These are phyloP conservation scores for Drosophila colorata DNA, from an alignment of 2,888 invertebrate species.

Conservation along the genomic window DNA sequence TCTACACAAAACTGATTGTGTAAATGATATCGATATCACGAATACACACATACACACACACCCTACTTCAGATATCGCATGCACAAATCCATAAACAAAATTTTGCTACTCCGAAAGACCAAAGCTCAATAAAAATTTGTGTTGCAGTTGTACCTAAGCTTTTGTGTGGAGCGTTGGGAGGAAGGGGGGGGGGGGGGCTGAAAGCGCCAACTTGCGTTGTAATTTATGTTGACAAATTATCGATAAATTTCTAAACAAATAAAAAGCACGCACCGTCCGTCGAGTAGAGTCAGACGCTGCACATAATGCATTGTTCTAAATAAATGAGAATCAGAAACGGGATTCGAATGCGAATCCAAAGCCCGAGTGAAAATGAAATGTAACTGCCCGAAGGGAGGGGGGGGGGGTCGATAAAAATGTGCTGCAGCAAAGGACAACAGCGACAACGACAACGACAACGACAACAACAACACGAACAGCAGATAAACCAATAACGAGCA, in stretches of 20 bases:
- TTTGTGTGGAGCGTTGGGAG: slow-evolving; percentile 4
- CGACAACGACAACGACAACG: slow-evolving; percentile 15
- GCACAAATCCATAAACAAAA: neutral
- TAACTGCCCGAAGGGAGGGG: slow-evolving; percentile 28
- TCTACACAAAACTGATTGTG: no score
- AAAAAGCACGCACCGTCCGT: slow-evolving; percentile 28
- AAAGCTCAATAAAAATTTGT: slow-evolving; percentile 17
- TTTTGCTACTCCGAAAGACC: neutral
- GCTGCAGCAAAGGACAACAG: slow-evolving; percentile 35
- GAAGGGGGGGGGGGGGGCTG: neutral
- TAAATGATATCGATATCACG: slow-evolving; percentile 17
- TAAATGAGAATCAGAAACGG: slow-evolving; percentile 40
- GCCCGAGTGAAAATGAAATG: slow-evolving; percentile 52
- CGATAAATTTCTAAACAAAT: slow-evolving; percentile 64
- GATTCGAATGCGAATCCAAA: slow-evolving; percentile 26
- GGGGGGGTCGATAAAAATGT: slow-evolving; percentile 41
- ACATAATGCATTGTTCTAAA: slow-evolving; percentile 55
- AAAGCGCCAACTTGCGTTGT: slow-evolving; percentile 16
- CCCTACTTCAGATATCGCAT: neutral
- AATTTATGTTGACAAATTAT: slow-evolving; percentile 67
- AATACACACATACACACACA: neutral
- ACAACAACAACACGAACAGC: slow-evolving; percentile 40
- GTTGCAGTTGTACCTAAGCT: neutral
- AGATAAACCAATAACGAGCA: slow-evolving; percentile 68
- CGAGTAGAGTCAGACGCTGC: neutral